phyloP scores from a whole-genome alignment of 1,140 invertebrate genomes.

The Cotesia typhae region DNA sequence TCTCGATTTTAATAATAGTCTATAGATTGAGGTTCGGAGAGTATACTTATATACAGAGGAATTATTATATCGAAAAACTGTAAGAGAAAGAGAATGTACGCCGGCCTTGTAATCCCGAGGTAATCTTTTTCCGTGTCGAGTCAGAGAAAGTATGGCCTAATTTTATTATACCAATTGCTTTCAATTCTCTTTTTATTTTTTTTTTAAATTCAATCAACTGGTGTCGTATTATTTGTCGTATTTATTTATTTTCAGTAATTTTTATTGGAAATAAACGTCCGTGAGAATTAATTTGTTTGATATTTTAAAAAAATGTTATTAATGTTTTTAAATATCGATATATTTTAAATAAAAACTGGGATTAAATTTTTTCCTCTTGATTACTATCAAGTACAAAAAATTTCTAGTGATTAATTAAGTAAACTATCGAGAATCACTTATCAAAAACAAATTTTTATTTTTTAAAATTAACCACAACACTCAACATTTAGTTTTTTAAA shows the following conservation, averaged over 20 bases:
- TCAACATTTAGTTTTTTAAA: no score
- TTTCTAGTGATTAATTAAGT: no score
- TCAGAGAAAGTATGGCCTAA: constrained; percentile 27
- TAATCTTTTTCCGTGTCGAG: background rate
- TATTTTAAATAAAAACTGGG: no score
- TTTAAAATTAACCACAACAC: no score
- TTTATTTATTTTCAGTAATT: background rate
- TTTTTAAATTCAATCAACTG: background rate
- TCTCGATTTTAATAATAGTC: background rate
- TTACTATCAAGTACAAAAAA: no score
- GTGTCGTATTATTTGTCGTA: background rate
- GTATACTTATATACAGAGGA: constrained; percentile 1
- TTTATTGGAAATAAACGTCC: background rate
- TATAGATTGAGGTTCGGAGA: background rate
- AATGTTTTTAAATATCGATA: no score
- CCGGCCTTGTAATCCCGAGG: constrained; percentile 20
- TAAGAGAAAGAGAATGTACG: constrained; percentile 16
- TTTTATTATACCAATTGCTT: constrained; percentile 31
- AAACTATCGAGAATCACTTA: no score
- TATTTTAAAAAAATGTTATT: no score
- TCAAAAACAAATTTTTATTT: no score
- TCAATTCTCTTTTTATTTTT: constrained; percentile 11
- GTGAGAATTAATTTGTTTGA: no score
- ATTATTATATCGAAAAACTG: constrained; percentile 6
- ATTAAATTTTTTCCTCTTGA: no score